Base-by-base conservation (phyloP, 2,113 vertebrate genomes). In the Daboia siamensis region DNA sequence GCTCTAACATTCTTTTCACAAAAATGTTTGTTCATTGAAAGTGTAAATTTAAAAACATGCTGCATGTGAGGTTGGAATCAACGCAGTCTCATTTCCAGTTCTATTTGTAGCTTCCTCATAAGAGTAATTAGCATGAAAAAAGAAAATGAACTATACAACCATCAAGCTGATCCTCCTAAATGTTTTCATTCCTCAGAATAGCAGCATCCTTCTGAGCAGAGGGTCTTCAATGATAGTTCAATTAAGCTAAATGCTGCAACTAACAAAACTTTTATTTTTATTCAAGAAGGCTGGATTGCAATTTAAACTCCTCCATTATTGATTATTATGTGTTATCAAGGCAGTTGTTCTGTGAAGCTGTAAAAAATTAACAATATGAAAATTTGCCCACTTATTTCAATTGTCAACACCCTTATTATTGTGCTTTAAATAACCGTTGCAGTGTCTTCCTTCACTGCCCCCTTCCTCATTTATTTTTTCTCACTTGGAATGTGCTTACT, bases 151-250 rank as follows among this genome's bases (percentile, higher is more conserved):
- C 57, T 95, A 89, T 93, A 93, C 89, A 92, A 33, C 93, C 64
- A 93, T 94, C 95, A 95, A 95, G 55, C 17, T 94, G 46, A 86
- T 96, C 74, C 74, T 95, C 74, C 46, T 93, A 94, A 95, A 91
- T 93, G 29, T 95, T 95, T 97, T 93, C n/a, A 90, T 93, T 94
- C 93, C 84, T 74, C n/a, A 92, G 39, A 61, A 90, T 95, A 96
- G 95, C 26, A 90, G 23, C 61, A 93, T 39, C 55, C 87, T 94
- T 94, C 52, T 91, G 91, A 95, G 95, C 93, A 94, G 1, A 90
- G 17, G 88, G 89, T 94, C 87, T 92, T 94, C 93, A 94, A 11
- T 91, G 93, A 95, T 89, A 89, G 69, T 96, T 93, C 92, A 93
- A 89, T 92, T 95, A 94, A 86, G 54, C 80, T 94, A 90, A 96